Evolutionary conservation across 2,888 invertebrate species (phyloP), one percentile per base, ranked within the genome.

Genomic region (Melolontha melolontha): DNA sequence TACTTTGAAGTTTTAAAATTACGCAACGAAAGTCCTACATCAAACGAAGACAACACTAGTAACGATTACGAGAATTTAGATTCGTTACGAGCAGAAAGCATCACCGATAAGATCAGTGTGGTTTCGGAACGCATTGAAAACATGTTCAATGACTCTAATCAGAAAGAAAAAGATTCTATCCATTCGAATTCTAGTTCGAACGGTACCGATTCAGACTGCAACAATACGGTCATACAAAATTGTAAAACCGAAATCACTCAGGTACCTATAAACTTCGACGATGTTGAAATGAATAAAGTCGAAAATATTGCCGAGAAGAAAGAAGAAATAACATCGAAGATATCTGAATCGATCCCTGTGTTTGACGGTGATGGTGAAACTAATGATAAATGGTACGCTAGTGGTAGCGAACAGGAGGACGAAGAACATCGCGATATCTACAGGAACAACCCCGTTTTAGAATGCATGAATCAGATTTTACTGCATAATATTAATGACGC

Each of bases 391-490:
- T 93, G 93, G 93, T 93, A 93, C 81, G 90, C 91, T 11, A 91
- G 91, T 77, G 90, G 90, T 14, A 92, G 92, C 78, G 93, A 92
- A 78, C 91, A 90, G 50, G 93, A 93, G 78, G 88, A 90, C 71
- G 89, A 90, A 66, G 88, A 90, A 70, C 87, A 89, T 17, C 87
- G 87, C 77, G 90, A 90, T 78, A 88, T 90, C 74, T 91, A 91
- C 74, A 89, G 91, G 80, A 92, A 93, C 74, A 94, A 94, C 83
- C 94, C 94, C 0, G 94, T 94, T 6, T 82, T 94, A 57, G 94
- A 94, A 81, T 94, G 94, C 78, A 93, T 94, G 72, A 94, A 94
- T 84, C 94, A 92, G 83, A 94, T 94, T 75, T 83, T 94, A 42
- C 82, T 94, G 34, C 91, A 93, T 75, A 93, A 94, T 79, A 87